Evolutionary conservation across 2,888 invertebrate species (phyloP).

Genomic region (Ichneumoninae sp.): DNA sequence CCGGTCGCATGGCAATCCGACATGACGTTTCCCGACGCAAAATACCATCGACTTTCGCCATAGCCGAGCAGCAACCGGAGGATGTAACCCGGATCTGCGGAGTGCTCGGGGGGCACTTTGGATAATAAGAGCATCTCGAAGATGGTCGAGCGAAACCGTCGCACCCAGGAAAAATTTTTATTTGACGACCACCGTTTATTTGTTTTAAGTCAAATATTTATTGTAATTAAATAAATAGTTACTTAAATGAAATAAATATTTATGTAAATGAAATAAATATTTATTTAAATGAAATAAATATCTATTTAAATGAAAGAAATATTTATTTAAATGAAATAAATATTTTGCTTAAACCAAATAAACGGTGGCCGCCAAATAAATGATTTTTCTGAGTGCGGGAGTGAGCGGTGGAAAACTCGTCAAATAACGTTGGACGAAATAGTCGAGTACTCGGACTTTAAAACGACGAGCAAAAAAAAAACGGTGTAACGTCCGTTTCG

Average conservation of each 20-base stretch:
- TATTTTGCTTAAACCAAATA: no score
- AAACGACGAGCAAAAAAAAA: slow-evolving; percentile 33
- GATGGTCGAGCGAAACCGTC: neutral
- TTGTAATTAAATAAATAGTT: no score
- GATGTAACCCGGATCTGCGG: neutral
- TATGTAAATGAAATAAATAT: no score
- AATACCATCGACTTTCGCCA: neutral
- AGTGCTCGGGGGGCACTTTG: slow-evolving; percentile 12
- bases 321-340: no score
- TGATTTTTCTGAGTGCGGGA: neutral
- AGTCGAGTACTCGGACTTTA: slow-evolving; percentile 15
- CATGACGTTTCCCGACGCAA: neutral
- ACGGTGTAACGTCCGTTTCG: slow-evolving; percentile 23
- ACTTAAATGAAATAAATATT: no score
- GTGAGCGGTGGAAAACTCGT: slow-evolving; percentile 1
- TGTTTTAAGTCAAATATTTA: no score
- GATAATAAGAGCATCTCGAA: slow-evolving; percentile 28
- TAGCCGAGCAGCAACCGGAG: neutral
- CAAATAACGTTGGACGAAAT: slow-evolving; percentile 30
- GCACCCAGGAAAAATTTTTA: no score
- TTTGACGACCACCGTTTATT: no score
- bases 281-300: no score
- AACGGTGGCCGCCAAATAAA: no score
- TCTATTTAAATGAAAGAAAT: no score
- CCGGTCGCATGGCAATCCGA: neutral